These are phyloP conservation scores for Mesorhabditis spiculigera DNA, from an alignment of 2,888 invertebrate genomes.

Conservation along the genomic window DNA sequence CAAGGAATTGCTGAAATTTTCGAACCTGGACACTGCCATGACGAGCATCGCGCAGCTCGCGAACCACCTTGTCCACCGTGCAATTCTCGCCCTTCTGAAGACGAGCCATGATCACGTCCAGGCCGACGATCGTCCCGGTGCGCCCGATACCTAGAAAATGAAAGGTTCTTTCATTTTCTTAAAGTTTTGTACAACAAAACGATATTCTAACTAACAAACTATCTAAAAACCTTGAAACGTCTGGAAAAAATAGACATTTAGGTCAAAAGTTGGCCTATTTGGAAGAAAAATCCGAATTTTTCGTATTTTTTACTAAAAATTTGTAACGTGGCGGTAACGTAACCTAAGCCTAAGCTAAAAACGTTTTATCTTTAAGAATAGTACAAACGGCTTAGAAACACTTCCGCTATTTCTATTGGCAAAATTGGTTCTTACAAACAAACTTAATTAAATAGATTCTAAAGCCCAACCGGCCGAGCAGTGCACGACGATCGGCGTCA, in stretches of 20 bases:
- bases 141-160: conserved; percentile 30
- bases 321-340: too few species aligned
- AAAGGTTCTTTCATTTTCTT: neutral
- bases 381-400: too few species aligned
- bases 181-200: conserved; percentile 11
- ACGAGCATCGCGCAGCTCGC: conserved; percentile 32
- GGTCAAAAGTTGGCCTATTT: neutral
- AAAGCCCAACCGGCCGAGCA: conserved; percentile 35
- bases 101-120: conserved; percentile 33
- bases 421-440: neutral
- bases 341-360: too few species aligned
- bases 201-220: conserved; percentile 13
- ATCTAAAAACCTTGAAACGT: too few species aligned
- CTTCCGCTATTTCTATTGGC: too few species aligned
- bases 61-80: conserved; percentile 27
- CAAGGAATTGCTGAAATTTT: too few species aligned
- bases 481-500: conserved; percentile 36
- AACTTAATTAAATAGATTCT: neutral
- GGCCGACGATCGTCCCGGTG: conserved; percentile 49
- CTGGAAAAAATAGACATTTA: too few species aligned
- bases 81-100: conserved; percentile 27
- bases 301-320: too few species aligned
- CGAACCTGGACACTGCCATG: conserved; percentile 37
- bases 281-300: too few species aligned
- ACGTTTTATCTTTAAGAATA: too few species aligned